Base-by-base conservation (phyloP, 2,113 vertebrate species). In the sheep (Ovis aries) region DNA sequence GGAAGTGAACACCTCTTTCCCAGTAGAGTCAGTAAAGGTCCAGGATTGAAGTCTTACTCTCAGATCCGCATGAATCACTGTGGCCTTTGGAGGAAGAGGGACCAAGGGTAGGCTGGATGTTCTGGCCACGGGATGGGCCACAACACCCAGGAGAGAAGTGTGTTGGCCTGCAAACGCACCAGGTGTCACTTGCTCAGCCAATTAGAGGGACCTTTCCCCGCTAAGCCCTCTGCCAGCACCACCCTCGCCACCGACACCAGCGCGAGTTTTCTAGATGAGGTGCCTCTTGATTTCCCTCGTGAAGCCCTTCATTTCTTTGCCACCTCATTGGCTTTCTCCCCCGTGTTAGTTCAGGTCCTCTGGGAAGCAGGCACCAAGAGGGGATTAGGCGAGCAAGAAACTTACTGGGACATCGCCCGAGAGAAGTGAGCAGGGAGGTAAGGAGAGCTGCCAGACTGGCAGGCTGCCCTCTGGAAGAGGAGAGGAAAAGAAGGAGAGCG, bases 401-500 rank as follows among this genome's bases (percentile, higher is more conserved):
- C 7, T 16, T 17, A 12, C 6, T 45, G 50, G 33, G 57, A 33
- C 33, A 43, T 62, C 0, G 0, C 90, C 90, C 9, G 3, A 40
- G 53, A 77, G 87, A 67, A 45, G 16, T 9, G 33, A 67, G 55
- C 31, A 59, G 10, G 17, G 83, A 17, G 52, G 10, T 12, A 2
- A 4, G 53, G 25, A 43, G 31, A 84, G 45, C 64, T 1, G 25
- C 36, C 83, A 6, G 60, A 6, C 48, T 33, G 3, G 12, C 43
- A 3, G 7, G 36, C 88, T 29, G 43, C 15, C 81, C 9, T 53
- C 52, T 14, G 60, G 7, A 27, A 52, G 23, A 36, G 27, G 1
- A 2, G 1, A 59, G n/a, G 40, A 29, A 2, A 36, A 29, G 64
- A 14, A 33, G 16, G 40, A 27, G 10, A 43, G 27, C 1, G 0